These are phyloP conservation scores for Tichodroma muraria DNA, from an alignment of 2,113 vertebrate species.

Conservation along the genomic window DNA sequence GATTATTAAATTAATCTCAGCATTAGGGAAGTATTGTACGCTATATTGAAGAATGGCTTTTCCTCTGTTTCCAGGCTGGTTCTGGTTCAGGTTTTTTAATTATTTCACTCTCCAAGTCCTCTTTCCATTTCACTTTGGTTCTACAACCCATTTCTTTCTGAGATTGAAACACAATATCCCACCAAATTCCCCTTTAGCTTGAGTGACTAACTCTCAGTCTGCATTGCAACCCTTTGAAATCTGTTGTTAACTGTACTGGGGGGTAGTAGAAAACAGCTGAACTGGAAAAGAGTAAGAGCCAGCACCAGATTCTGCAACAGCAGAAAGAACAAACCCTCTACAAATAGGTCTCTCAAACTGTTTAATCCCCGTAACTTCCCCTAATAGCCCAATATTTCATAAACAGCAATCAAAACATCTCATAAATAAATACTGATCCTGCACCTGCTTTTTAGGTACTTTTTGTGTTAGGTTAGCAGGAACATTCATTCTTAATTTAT, in stretches of 20 bases:
- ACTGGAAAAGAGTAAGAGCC: not conserved
- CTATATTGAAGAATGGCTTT: not conserved
- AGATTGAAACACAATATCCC: not conserved
- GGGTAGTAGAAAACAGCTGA: not conserved
- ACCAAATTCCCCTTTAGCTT: not conserved
- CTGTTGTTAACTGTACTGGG: not conserved
- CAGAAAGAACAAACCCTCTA: not conserved
- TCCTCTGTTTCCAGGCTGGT: not conserved
- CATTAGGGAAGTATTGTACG: rapidly evolving
- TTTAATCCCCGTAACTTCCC: not conserved
- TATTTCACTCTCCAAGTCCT: not conserved
- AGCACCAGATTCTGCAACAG: not conserved
- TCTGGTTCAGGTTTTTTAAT: not conserved
- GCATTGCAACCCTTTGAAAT: not conserved
- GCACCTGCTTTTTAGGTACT: not conserved
- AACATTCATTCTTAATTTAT: not conserved
- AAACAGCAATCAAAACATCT: not conserved
- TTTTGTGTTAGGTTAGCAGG: not conserved
- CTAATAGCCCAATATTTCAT: not conserved
- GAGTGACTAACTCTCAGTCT: not conserved
- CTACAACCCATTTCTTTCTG: not conserved
- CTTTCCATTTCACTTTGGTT: not conserved
- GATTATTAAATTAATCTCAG: not conserved
- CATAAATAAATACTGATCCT: not conserved
- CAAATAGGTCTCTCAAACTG: not conserved